Evolutionary conservation across 2,888 invertebrate species (phyloP), one percentile per base, ranked within the genome.

Genomic region (Diaphora mendica): DNA sequence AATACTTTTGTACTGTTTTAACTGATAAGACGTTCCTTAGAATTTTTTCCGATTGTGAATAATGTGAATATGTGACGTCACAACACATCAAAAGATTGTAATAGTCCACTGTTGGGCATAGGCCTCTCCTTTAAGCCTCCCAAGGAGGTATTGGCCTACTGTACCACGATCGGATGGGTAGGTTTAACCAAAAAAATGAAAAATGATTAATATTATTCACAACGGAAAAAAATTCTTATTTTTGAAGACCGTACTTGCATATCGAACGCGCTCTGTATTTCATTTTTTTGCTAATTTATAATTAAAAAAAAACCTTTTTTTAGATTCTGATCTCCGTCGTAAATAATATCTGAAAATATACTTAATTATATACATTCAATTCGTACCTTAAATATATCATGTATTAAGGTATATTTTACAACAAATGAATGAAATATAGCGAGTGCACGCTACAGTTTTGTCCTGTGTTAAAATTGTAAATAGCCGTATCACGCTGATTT

Each of bases 401-500:
- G 17, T 23, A 23, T 23, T 51, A 20, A 20, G 8, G 20, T 13
- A 68, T 48, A 44, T n/a, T 30, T 59, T 42, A 55, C 26, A 65
- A 64, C 35, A 71, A 62, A 59, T 35, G 35, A 64, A 67, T 59
- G 35, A 74, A 73, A 70, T 78, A 77, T 13, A 39, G 78, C 76
- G 75, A 77, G 77, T 79, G 85, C 68, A 66, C 42, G 8, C 64
- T 59, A 66, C 48, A 59, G 23, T 55, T 48, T 72, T 68, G 35
- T 71, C 66, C 55, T 72, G 69, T 72, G 59, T 76, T 69, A 35
- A 73, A 87, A 88, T 89, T 95, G 94, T 94, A 93, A 92, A 95
- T 94, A 94, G 85, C 88, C 86, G 85, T 89, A 90, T 87, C 94
- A 94, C 93, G 93, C 94, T 92, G 91, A 89, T 90, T 88, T 86